These are phyloP conservation scores for Cephus runcator DNA, from an alignment of 2,888 invertebrate species.

Conservation along the genomic window DNA sequence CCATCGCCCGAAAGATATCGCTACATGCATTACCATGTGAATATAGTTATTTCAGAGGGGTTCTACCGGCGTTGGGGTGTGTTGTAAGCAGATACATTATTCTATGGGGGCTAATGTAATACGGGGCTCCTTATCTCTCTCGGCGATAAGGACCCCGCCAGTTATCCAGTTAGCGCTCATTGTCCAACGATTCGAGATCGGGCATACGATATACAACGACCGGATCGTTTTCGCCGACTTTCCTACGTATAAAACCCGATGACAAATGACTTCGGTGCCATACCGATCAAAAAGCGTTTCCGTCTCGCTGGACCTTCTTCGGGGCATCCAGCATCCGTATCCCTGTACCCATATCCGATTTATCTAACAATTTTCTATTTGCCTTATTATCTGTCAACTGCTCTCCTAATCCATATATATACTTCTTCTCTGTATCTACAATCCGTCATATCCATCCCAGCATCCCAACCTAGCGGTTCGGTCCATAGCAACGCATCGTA, in stretches of 20 bases:
- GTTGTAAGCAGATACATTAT: slow-evolving; percentile 58
- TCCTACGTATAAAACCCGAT: slow-evolving; percentile 33
- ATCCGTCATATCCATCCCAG: not conserved
- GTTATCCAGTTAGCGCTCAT: slow-evolving; percentile 65
- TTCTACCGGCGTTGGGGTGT: slow-evolving; percentile 23
- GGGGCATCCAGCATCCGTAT: not conserved
- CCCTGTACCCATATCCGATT: not conserved
- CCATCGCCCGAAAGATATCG: slow-evolving; percentile 43
- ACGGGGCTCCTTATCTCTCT: slow-evolving; percentile 52
- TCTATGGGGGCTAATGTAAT: slow-evolving; percentile 60
- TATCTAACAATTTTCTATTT: not conserved
- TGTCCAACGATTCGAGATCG: slow-evolving; percentile 63
- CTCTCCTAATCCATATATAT: not conserved
- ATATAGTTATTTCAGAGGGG: slow-evolving; percentile 53
- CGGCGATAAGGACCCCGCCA: slow-evolving; percentile 48
- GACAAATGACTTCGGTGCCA: slow-evolving; percentile 51
- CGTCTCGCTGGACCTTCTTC: not conserved
- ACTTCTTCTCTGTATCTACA: not conserved
- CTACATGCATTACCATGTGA: slow-evolving; percentile 63
- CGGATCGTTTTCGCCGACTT: not conserved
- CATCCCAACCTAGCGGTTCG: not conserved
- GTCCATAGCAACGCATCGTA: not conserved
- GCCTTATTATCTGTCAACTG: not conserved
- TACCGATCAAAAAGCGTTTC: slow-evolving; percentile 26
- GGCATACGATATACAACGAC: slow-evolving; percentile 18